Base-by-base conservation (phyloP, 2,888 invertebrate genomes). In the Syrista parreyssii region DNA sequence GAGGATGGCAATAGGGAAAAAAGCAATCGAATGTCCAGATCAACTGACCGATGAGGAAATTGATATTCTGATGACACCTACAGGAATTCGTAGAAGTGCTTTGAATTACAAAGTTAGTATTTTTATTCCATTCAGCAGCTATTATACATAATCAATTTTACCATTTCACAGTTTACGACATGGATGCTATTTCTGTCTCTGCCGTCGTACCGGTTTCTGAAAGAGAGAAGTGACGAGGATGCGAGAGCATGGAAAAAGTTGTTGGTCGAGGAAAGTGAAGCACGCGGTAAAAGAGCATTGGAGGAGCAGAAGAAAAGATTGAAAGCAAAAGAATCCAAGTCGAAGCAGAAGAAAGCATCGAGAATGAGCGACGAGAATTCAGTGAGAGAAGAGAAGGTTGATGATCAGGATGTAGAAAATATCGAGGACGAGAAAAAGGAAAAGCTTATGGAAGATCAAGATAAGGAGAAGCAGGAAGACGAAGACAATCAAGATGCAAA, bases 141-240 rank as follows among this genome's bases (percentile, higher is more conserved):
- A 23, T 31, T 34, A 23, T 23, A 6, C 35, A 32, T 71, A 12
- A 30, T 31, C 12, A 68, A 35, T 34, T 33, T 15, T 74, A 35
- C 15, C 15, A 31, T 68, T 30, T 40, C 74, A 32, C 30, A 88
- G 89, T 75, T 86, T 3, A 85, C 87, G 12, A 76, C 82, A 9
- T 88, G 89, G 87, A 79, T 88, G 80, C 75, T 80, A 4, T 81
- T 82, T 69, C 76, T 89, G 23, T 79, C 87, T 0, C 23, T 89
- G 33, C 89, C 89, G 0, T 35, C 79, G 0, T 89, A 87, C 69
- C 80, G 79, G 34, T 68, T 68, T 4, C 74, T 89, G 36, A 89
- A 84, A 74, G 79, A 82, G 9, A 83, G 85, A 40, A 73, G 76
- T 0, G 84, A 86, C 31, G 75, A 84, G 6, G 12, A 77, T 0